Conservation (phyloP, 2,888 invertebrate species). For the Drosophila fungiperda region DNA sequence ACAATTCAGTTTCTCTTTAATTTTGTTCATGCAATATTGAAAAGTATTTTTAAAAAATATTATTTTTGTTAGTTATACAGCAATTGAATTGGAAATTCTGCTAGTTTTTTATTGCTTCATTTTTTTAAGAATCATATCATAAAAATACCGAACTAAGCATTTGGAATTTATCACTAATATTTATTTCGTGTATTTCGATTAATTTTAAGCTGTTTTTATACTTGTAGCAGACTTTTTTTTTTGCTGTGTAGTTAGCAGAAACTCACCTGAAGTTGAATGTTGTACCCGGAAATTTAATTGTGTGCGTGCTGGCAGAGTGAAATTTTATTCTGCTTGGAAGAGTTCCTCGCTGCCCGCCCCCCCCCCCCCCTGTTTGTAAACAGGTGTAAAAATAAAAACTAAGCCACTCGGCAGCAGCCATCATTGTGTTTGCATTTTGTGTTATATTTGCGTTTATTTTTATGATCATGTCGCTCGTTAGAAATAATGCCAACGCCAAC, state of each 20-base stretch:
- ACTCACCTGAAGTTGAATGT: conserved; percentile 63
- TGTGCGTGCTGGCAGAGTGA: conserved; percentile 76
- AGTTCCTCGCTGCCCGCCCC: neutral
- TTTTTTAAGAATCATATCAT: neutral
- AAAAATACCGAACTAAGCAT: no score
- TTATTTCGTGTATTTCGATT: neutral
- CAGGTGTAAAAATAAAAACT: conserved; percentile 79
- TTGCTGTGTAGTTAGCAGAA: conserved; percentile 22
- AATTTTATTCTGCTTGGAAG: conserved; percentile 48
- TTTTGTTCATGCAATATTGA: neutral
- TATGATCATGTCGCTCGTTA: conserved; percentile 80
- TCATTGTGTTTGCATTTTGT: conserved; percentile 70
- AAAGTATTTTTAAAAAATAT: neutral
- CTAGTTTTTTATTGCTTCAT: neutral
- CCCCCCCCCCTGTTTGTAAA: conserved; percentile 57
- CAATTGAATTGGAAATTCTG: neutral
- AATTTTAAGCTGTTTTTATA: neutral
- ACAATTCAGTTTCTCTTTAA: neutral
- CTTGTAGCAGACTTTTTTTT: neutral
- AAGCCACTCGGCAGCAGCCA: conserved; percentile 65
- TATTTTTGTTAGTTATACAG: neutral
- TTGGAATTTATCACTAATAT: neutral
- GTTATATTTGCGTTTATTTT: conserved; percentile 79
- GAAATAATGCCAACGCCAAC: conserved; percentile 72
- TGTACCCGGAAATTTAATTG: conserved; percentile 78